Base-by-base conservation (phyloP, 2,888 invertebrate species). In the Tenthredo distinguenda region DNA sequence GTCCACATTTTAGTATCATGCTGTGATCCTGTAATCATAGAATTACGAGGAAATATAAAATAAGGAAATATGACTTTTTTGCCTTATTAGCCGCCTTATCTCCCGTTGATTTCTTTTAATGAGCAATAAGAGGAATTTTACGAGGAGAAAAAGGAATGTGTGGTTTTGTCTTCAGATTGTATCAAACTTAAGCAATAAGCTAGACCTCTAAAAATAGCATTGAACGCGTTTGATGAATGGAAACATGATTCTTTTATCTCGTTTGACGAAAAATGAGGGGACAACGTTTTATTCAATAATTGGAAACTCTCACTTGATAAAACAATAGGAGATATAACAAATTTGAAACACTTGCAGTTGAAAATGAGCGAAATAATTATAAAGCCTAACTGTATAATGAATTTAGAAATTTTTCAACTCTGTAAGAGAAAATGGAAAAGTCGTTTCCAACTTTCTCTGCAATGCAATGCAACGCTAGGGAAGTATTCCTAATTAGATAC, bases 1-100 rank as follows among this genome's bases (percentile, higher is more conserved):
- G n/a, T 21, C 40, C 68, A 26, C 47, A 68, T 50, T 68, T 83
- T 9, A 71, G 83, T 65, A 83, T 68, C 83, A 83, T 83, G 34
- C 68, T 83, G 83, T 62, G 43, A 68, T 26, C 34, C 83, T 83
- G 34, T 37, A 83, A 83, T 47, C 15, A 40, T 5, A 43, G 2
- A 40, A 31, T 40, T 43, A 71, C 6, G 7, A 47, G 15, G 6
- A 15, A 6, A 55, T 55, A 7, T 55, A 3, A 7, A n/a, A 26
- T 26, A 26, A 26, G 26, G 26, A 26, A 1, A 26, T 26, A 26
- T 1, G 12, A 12, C 12, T 55, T 55, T 55, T 55, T 2, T 7
- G n/a, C 55, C n/a, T n/a, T 18, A 47, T n/a, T n/a, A 1, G 7
- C 7, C 2, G 18, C n/a, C 6, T 50, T 0, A 43, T 43, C n/a